Base-by-base conservation (phyloP, 2,888 invertebrate genomes). In the Agriotes lineatus region DNA sequence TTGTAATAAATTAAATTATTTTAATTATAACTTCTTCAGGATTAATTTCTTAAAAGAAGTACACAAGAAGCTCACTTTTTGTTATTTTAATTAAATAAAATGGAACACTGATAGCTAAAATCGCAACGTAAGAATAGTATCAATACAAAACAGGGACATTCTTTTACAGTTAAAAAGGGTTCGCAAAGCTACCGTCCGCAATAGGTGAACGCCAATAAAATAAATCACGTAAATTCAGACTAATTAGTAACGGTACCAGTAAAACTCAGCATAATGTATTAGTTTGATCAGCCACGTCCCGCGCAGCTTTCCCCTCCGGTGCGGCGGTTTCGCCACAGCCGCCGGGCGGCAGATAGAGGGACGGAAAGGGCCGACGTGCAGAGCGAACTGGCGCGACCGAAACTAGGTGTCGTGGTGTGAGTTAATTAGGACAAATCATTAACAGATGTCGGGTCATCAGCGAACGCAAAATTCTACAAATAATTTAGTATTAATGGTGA, bases 391-490 rank as follows among this genome's bases (percentile, higher is more conserved):
- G 45, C 45, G 44, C 39, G 30, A 18, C 45, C 54, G 39, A 57
- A 69, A 69, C 69, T 63, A 70, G 74, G 72, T 76, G 75, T 72
- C 72, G 69, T 68, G 70, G 73, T 72, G 78, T 78, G 75, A 74
- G 82, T 82, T 84, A 84, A 85, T 85, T 85, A 84, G 84, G 81
- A 80, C 84, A 82, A 84, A 84, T 85, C 84, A 85, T 84, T 84
- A 84, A 82, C 84, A 84, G 84, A 84, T 84, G 84, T 83, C 81
- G 80, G 79, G 78, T 76, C 81, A 80, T 82, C 75, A 72, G 75
- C 60, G 64, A 58, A 71, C 80, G 79, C 81, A 82, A 83, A 83
- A 82, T 82, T 82, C 82, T 82, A 81, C 83, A 83, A 83, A 83
- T 83, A 82, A 83, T 83, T 83, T 79, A 83, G 82, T 80, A 82